A percentile compares a stretch with the other conserved stretches of the same genome.
phyloP scores from a whole-genome alignment of 2,888 invertebrate genomes.

The Gisinianus flammeolus region DNA sequence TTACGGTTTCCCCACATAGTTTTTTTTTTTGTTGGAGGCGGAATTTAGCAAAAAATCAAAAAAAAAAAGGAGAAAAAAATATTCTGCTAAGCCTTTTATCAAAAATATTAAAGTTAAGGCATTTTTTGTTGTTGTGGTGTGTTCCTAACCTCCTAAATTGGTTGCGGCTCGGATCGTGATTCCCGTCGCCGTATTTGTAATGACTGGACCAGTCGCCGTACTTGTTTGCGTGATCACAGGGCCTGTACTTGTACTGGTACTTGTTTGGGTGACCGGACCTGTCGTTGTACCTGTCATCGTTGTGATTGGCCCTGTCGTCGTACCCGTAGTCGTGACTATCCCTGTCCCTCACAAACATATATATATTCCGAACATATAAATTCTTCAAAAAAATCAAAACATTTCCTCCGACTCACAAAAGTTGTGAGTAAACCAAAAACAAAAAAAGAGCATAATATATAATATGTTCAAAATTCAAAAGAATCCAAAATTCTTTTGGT shows the following conservation, averaged over 20 bases:
- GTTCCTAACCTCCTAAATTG: too few species aligned
- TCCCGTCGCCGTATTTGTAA: background rate
- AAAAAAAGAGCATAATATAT: background rate
- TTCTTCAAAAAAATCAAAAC: background rate
- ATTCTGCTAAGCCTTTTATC: background rate
- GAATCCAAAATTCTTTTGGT: too few species aligned
- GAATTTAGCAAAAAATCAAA: background rate
- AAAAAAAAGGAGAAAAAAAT: background rate
- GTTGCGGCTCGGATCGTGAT: too few species aligned
- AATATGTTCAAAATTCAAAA: background rate
- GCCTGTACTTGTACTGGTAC: background rate
- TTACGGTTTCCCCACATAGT: too few species aligned
- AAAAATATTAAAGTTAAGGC: background rate
- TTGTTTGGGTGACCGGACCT: background rate
- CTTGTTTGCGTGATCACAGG: background rate
- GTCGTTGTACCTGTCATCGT: constrained; percentile 12
- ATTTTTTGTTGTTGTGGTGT: too few species aligned
- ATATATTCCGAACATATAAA: background rate
- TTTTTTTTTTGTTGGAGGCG: too few species aligned
- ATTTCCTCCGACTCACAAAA: background rate
- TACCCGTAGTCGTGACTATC: background rate
- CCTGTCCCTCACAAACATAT: background rate
- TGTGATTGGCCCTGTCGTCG: background rate
- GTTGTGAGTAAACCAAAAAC: background rate
- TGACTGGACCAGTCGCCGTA: background rate